A percentile compares a stretch with the other conserved stretches of the same genome.
These are phyloP conservation scores for Hucho hucho DNA, from an alignment of 2,113 vertebrate species.

Conservation along the genomic window DNA sequence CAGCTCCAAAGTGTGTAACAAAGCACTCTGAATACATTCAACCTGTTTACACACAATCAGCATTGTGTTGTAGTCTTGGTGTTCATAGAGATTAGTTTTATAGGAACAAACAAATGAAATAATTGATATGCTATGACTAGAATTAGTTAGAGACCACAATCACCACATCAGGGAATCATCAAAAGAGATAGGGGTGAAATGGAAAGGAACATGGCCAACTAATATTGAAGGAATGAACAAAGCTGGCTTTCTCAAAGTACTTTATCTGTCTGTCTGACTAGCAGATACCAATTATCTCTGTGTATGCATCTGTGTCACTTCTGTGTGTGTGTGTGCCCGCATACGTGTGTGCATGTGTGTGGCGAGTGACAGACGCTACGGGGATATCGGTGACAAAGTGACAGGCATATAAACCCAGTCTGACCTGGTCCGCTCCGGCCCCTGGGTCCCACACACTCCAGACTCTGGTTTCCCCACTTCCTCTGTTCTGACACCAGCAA, in stretches of 20 bases:
- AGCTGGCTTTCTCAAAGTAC: neutral
- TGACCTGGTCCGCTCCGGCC: conserved; percentile 65
- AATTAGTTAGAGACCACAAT: neutral
- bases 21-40: neutral
- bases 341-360: conserved; percentile 43
- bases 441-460: conserved; percentile 59
- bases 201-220: neutral
- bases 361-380: conserved; percentile 70
- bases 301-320: conserved; percentile 6
- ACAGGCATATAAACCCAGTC: conserved; percentile 69
- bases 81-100: neutral
- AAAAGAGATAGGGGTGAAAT: neutral
- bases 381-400: conserved; percentile 81
- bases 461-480: conserved; percentile 63
- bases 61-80: neutral
- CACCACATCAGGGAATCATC: neutral
- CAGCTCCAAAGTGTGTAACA: neutral
- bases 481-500: conserved; percentile 59
- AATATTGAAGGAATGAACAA: neutral
- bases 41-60: conserved; percentile 13
- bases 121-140: neutral
- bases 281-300: neutral
- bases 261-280: neutral
- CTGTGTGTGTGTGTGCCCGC: conserved; percentile 50
- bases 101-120: neutral